Evolutionary conservation across 2,797 vertebrate genomes (phyloP), one percentile per base, ranked within the genome.

Genomic region (Megalops cyprinoides): DNA sequence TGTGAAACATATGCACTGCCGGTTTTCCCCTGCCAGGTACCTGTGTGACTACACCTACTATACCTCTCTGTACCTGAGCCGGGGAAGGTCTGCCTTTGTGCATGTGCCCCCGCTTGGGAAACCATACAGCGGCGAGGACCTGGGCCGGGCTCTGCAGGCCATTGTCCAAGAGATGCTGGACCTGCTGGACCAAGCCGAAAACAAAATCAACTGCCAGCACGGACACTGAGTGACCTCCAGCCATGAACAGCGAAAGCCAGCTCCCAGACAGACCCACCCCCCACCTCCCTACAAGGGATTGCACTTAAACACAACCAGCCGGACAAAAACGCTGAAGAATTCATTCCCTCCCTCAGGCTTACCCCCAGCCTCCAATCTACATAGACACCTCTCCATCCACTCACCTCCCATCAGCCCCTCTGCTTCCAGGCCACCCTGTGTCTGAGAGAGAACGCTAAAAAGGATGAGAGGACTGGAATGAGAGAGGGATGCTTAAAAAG

Each of bases 41-140:
- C 95, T 99, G 2, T 99, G 98, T 76, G 98, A 99, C 90, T 99
- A 97, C 92, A 96, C 96, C 62, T 99, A 99, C 91, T 99, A 99
- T 90, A 96, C 91, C 0, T 99, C 98, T 4, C 84, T 99, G 79
- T 95, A 96, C 91, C 94, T 96, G 91, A 96, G 97, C 48, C 88
- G 90, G 0, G 96, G 98, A 1, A 92, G 88, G 49, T 94, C 96
- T 0, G 97, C 96, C 0, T 99, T 99, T 0, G 89, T 99, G 14
- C 98, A 99, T 0, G 98, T 99, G 53, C 98, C 98, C 31, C 98
- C 97, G 0, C 88, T 99, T 81, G 96, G 94, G 0, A 96, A 96
- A 73, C 97, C 97, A 0, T 99, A 97, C 84, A 95, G 91, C 0
- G 95, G 96, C 0, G 90, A 92, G 84, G 96, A 97, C 79, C 94